These are phyloP conservation scores for Chrysomallon squamiferum DNA, from an alignment of 1,140 invertebrate genomes.

Conservation along the genomic window DNA sequence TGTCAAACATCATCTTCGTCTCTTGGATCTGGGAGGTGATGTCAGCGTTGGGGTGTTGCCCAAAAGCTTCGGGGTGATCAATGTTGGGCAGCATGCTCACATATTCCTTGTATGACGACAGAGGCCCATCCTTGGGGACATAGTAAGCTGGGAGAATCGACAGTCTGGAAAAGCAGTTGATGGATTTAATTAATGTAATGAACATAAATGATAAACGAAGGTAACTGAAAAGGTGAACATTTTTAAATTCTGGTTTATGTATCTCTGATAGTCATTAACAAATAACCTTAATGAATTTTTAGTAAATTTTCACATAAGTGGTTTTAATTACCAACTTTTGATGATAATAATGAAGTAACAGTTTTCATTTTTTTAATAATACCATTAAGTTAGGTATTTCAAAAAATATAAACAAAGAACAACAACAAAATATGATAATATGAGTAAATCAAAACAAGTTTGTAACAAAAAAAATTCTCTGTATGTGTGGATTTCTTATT, in stretches of 20 bases:
- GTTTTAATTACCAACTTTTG: too few species aligned
- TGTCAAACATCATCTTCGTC: constrained; percentile 62
- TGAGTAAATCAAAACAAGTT: too few species aligned
- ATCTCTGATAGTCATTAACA: background rate
- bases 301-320: too few species aligned
- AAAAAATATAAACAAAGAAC: too few species aligned
- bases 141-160: constrained; percentile 71
- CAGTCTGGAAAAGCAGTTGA: constrained; percentile 26
- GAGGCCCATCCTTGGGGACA: constrained; percentile 80
- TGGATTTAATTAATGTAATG: background rate
- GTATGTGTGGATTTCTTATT: too few species aligned
- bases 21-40: constrained; percentile 65
- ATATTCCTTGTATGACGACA: constrained; percentile 80
- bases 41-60: constrained; percentile 66
- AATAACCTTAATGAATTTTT: too few species aligned
- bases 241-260: background rate
- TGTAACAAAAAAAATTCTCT: too few species aligned
- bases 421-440: too few species aligned
- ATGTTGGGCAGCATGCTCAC: constrained; percentile 76
- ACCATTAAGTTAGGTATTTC: too few species aligned
- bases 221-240: background rate
- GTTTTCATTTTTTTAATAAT: too few species aligned
- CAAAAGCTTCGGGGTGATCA: constrained; percentile 82
- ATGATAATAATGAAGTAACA: too few species aligned
- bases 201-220: background rate